phyloP scores from a whole-genome alignment of 2,113 vertebrate species.

The Sapajus apella region DNA sequence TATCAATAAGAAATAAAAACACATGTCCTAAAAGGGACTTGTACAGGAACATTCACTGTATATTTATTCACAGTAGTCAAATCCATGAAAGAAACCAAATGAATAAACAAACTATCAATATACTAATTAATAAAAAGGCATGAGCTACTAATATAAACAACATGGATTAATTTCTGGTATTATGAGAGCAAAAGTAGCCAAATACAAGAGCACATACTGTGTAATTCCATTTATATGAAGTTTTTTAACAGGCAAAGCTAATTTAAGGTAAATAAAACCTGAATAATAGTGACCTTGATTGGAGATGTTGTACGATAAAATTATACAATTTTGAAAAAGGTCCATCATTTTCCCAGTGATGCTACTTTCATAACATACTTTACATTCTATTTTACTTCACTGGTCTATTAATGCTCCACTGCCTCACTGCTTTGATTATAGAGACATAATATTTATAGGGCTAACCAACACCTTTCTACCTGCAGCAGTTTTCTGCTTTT shows the following conservation, averaged over 20 bases:
- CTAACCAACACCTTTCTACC: neutral
- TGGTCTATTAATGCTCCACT: neutral
- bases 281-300: neutral
- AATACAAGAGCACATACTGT: neutral
- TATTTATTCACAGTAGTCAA: conserved; percentile 19
- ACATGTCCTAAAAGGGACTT: neutral
- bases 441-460: neutral
- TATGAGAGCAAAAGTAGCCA: neutral
- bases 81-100: neutral
- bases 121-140: neutral
- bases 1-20: neutral
- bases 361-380: neutral
- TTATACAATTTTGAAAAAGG: neutral
- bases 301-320: neutral
- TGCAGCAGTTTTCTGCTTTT: neutral
- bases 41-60: neutral
- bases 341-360: neutral
- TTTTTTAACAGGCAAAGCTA: neutral
- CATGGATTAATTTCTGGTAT: neutral
- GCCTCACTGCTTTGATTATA: neutral
- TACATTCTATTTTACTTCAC: neutral
- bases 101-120: neutral
- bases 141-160: neutral
- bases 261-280: neutral
- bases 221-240: neutral